A percentile compares a stretch with the other conserved stretches of the same genome.
Conservation (phyloP, 2,888 invertebrate genomes). For the Diarsia dahlii region DNA sequence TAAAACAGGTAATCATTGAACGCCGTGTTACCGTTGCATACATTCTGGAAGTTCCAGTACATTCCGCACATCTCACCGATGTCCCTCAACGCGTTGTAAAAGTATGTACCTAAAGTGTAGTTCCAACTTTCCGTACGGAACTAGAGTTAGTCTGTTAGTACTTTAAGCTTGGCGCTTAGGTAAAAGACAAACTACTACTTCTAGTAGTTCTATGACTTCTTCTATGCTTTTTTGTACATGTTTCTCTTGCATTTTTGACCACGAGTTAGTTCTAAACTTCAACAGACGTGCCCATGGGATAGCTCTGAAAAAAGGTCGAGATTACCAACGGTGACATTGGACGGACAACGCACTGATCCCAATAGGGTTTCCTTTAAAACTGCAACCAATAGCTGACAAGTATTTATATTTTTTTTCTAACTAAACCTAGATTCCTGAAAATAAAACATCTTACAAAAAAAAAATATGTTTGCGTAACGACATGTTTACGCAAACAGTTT, state of each 20-base stretch:
- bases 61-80: conserved; percentile 16
- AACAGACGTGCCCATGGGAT: background rate
- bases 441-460: too few species aligned
- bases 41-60: background rate
- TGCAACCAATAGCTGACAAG: background rate
- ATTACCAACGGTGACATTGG: conserved; percentile 1
- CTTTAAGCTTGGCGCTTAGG: conserved; percentile 35
- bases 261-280: conserved; percentile 19
- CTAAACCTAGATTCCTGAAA: too few species aligned
- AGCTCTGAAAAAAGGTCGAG: background rate
- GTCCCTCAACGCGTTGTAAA: conserved; percentile 31
- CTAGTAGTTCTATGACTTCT: conserved; percentile 24
- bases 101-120: conserved; percentile 36
- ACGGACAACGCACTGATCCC: background rate
- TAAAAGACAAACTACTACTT: conserved; percentile 47
- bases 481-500: background rate
- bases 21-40: background rate
- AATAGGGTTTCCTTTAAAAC: conserved; percentile 3
- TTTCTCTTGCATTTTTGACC: conserved; percentile 21
- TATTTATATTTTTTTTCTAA: too few species aligned
- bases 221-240: conserved; percentile 24
- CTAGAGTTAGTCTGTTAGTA: conserved; percentile 33
- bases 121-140: conserved; percentile 27
- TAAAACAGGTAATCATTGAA: background rate
- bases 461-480: too few species aligned